Evolutionary conservation across 2,113 vertebrate species (phyloP), one percentile per base, ranked within the genome.

Genomic region (Periophthalmus modestus): DNA sequence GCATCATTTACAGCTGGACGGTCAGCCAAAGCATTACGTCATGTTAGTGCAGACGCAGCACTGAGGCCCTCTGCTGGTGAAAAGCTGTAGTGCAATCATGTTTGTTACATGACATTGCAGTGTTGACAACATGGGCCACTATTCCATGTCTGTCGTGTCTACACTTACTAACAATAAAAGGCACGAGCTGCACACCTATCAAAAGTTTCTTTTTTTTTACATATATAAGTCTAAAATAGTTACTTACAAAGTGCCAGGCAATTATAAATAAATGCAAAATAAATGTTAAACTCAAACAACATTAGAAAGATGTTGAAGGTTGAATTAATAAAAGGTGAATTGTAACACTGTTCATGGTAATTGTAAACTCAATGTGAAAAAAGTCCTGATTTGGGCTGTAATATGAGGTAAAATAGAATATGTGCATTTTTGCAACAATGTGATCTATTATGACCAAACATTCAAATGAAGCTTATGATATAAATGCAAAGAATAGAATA

Each of bases 1-100:
- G 62, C 47, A 61, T 69, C 43, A 57, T 82, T 78, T 71, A 65
- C 46, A 50, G 43, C 52, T 50, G 57, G 23, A 24, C 14, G 11
- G 18, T 57, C 34, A 73, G 24, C 61, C n/a, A 13, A 46, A 71
- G 72, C 79, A 91, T 89, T 81, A 90, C 83, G 18, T 90, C 90
- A 90, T 85, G 65, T 69, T 21, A 54, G 47, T 72, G 63, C 62
- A 76, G 72, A 36, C 43, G 13, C 52, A 16, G 59, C 79, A 72
- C 57, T 77, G 74, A 79, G 79, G 88, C 43, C 91, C 85, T 82
- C 91, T 92, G 88, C 84, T 89, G 90, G 90, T 80, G 81, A 68
- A 72, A 77, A 66, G 4, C 12, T 50, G 72, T 47, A 24, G 50
- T 5, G 33, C 13, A 13, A 77, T 67, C 24, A 50, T 28, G 15